phyloP scores from a whole-genome alignment of 2,888 invertebrate species.

The Agonopterix alstromeriana region DNA sequence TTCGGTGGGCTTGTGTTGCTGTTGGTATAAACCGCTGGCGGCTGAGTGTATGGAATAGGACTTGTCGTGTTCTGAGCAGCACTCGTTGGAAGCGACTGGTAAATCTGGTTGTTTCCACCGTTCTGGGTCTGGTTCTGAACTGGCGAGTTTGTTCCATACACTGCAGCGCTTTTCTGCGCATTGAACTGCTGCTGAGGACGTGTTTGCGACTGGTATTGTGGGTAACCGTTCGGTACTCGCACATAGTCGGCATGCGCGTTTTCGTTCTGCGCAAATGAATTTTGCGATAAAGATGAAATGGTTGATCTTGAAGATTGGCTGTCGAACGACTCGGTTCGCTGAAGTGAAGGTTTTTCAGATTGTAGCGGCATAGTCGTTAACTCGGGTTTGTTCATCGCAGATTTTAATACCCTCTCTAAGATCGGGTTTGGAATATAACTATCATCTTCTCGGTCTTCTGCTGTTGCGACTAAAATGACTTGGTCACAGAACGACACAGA shows the following conservation, averaged over 20 bases:
- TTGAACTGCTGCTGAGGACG: conserved; percentile 53
- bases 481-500: conserved; percentile 97
- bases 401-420: conserved; percentile 88
- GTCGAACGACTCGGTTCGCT: conserved; percentile 69
- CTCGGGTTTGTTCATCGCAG: conserved; percentile 86
- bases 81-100: conserved; percentile 50
- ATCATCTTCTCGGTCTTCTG: conserved; percentile 94
- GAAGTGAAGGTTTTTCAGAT: conserved; percentile 64
- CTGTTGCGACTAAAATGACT: conserved; percentile 93
- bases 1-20: conserved; percentile 58
- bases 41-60: conserved; percentile 59
- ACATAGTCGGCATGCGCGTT: conserved; percentile 54
- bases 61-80: conserved; percentile 42
- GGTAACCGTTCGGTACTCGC: conserved; percentile 52
- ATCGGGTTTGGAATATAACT: conserved; percentile 95
- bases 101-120: conserved; percentile 44
- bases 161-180: conserved; percentile 45
- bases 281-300: conserved; percentile 66
- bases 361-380: conserved; percentile 70
- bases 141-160: conserved; percentile 49
- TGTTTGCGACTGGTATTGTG: conserved; percentile 53
- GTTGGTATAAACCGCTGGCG: conserved; percentile 49
- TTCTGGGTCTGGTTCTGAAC: conserved; percentile 36
- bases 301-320: conserved; percentile 71
- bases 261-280: conserved; percentile 50